phyloP scores from a whole-genome alignment of 2,797 vertebrate species.

The Sebastes nivosus region DNA sequence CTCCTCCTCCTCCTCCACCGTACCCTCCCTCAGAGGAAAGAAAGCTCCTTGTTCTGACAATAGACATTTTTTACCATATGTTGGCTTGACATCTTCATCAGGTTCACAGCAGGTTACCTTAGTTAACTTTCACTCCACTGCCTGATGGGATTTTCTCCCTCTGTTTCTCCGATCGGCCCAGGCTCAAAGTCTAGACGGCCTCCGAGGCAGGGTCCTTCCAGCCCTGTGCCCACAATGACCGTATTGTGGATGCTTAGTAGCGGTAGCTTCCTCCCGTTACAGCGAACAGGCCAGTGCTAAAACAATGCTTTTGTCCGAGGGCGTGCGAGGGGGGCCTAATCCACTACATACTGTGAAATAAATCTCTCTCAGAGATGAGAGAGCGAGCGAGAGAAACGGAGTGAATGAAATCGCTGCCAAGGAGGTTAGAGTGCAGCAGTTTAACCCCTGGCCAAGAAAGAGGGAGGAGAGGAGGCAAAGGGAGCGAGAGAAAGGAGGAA shows the following conservation, averaged over 20 bases:
- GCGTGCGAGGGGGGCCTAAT: conserved; percentile 87
- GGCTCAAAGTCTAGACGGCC: conserved; percentile 91
- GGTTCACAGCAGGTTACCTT: conserved; percentile 97
- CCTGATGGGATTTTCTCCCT: conserved; percentile 97
- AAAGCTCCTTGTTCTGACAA: conserved; percentile 90
- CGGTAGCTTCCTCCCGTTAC: conserved; percentile 91
- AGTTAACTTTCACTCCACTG: conserved; percentile 98
- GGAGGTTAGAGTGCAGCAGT: conserved; percentile 96
- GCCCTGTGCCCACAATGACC: conserved; percentile 87
- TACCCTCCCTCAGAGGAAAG: conserved; percentile 70
- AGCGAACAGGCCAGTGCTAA: conserved; percentile 86
- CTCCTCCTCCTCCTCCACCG: conserved; percentile 64
- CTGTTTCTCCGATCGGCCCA: conserved; percentile 82
- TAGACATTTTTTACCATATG: conserved; percentile 94
- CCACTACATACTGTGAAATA: conserved; percentile 89
- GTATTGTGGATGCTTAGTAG: conserved; percentile 91
- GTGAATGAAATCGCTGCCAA: conserved; percentile 84
- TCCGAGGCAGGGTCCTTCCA: conserved; percentile 79
- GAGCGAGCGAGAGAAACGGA: conserved; percentile 73
- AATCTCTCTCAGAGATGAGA: conserved; percentile 82
- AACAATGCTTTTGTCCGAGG: conserved; percentile 91
- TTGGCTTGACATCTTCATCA: conserved; percentile 98
- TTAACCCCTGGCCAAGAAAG: conserved; percentile 93
- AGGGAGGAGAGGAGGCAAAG: conserved; percentile 82
- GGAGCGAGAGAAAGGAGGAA: conserved; percentile 83